These are phyloP conservation scores for Acrocyrtus sp. DNA, from an alignment of 2,888 invertebrate species.

Conservation along the genomic window DNA sequence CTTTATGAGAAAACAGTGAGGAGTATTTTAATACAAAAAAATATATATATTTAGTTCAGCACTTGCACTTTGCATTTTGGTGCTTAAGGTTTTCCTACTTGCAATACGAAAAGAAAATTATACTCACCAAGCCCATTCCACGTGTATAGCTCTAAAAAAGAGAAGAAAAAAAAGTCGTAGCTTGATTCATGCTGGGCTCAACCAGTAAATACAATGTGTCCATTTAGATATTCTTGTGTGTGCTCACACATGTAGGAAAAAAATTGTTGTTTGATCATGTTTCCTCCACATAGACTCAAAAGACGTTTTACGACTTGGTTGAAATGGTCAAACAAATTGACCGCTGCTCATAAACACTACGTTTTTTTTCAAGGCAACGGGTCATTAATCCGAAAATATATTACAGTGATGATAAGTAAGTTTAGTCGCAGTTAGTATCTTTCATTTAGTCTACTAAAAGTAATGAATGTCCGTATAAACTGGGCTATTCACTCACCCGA, in stretches of 20 bases:
- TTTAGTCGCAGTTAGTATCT: no score
- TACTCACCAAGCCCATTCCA: slow-evolving; percentile 45
- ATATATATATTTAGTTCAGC: no score
- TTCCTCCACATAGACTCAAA: slow-evolving; percentile 33
- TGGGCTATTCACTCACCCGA: no score
- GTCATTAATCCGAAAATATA: slow-evolving; percentile 50
- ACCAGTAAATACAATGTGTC: neutral
- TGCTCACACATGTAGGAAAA: neutral
- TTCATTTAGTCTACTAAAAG: no score
- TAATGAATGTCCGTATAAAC: no score
- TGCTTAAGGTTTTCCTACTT: no score
- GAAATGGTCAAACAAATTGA: slow-evolving; percentile 50
- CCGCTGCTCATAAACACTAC: slow-evolving; percentile 47
- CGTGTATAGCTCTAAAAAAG: slow-evolving; percentile 11
- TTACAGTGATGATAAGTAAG: slow-evolving; percentile 43
- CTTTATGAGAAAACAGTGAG: slow-evolving; percentile 19
- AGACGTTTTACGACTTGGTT: slow-evolving; percentile 48
- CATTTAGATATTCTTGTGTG: neutral
- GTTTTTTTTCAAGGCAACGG: slow-evolving; percentile 45
- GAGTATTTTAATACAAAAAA: no score
- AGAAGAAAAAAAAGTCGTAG: no score
- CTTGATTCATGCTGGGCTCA: slow-evolving; percentile 22
- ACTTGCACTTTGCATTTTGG: no score
- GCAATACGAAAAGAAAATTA: slow-evolving; percentile 5
- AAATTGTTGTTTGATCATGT: slow-evolving; percentile 24